Conservation (phyloP, 2,888 invertebrate species). For the Ichneumon xanthorius region DNA sequence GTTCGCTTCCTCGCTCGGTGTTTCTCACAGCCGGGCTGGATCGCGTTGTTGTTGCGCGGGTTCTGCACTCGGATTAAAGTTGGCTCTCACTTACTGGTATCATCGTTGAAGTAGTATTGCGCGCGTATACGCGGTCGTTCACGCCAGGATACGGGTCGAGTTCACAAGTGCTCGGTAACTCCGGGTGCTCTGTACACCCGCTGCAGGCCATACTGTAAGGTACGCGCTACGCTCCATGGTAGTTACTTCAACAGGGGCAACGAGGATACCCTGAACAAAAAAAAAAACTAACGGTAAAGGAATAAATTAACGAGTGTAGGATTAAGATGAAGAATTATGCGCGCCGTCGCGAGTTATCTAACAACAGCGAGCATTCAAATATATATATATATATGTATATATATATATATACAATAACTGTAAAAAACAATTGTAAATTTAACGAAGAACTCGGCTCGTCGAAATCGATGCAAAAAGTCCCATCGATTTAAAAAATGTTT, state of each 20-base stretch:
- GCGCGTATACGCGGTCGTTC: constrained; percentile 60
- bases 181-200: background rate
- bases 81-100: constrained; percentile 34
- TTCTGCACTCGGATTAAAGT: constrained; percentile 16
- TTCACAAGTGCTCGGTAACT: constrained; percentile 25
- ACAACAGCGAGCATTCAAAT: no score
- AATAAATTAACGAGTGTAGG: no score
- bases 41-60: background rate
- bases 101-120: constrained; percentile 50
- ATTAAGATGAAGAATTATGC: no score
- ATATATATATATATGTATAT: no score
- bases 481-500: no score
- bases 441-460: no score
- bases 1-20: background rate
- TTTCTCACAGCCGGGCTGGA: background rate
- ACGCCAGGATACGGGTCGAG: constrained; percentile 61
- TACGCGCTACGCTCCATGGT: background rate
- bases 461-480: no score
- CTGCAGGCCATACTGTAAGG: background rate
- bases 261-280: background rate
- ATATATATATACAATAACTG: no score
- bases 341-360: no score
- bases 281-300: no score
- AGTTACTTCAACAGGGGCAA: background rate
- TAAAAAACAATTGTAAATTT: no score